These are phyloP conservation scores for Varanus salvator DNA, from an alignment of 2,113 vertebrate genomes.

Conservation along the genomic window DNA sequence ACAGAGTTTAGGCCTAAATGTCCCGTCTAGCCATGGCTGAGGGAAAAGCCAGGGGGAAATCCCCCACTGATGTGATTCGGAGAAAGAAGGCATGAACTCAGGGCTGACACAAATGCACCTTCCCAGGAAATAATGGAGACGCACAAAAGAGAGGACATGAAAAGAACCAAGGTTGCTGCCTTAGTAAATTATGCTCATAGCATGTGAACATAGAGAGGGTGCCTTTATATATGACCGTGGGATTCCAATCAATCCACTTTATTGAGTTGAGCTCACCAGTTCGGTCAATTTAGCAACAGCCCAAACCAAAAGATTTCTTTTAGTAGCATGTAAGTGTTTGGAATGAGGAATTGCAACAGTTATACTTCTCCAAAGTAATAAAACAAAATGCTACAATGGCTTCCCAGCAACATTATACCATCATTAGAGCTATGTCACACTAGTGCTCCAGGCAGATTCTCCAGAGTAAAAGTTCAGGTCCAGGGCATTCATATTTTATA, in stretches of 20 bases:
- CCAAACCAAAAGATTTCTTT: background rate
- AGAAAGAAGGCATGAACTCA: background rate
- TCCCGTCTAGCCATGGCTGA: background rate
- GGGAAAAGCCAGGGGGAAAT: background rate
- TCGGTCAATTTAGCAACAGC: slow-evolving; percentile 22
- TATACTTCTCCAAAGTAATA: background rate
- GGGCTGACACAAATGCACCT: background rate
- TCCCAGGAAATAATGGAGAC: background rate
- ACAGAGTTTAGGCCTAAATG: background rate
- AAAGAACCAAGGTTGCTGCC: slow-evolving; percentile 7
- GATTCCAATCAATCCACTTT: slow-evolving; percentile 36
- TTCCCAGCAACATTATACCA: slow-evolving; percentile 2
- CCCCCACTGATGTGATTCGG: background rate
- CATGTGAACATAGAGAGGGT: background rate
- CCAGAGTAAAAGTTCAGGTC: slow-evolving; percentile 8
- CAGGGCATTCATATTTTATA: background rate
- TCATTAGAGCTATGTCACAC: background rate
- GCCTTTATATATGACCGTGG: slow-evolving; percentile 13
- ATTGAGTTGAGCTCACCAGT: slow-evolving; percentile 16
- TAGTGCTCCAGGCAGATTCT: background rate
- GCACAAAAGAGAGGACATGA: slow-evolving; percentile 1
- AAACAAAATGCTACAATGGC: slow-evolving; percentile 4
- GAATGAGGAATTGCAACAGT: background rate
- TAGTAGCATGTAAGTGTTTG: slow-evolving; percentile 5
- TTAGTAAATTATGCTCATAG: slow-evolving; percentile 23